These are phyloP conservation scores for Drosophila pseudoananassae DNA, from an alignment of 1,140 invertebrate genomes.

Conservation along the genomic window DNA sequence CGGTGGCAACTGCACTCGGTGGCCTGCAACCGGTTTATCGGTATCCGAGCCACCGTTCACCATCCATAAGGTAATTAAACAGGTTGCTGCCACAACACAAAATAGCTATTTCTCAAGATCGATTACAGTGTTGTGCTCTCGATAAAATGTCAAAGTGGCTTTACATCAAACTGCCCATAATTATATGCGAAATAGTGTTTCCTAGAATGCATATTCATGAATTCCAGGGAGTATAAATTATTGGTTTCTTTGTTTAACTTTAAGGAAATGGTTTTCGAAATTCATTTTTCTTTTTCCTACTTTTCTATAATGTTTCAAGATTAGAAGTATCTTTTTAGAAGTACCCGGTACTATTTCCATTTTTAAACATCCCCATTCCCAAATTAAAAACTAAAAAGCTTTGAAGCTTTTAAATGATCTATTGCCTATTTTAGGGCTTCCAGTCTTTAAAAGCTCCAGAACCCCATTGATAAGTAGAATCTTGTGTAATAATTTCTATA, in stretches of 20 bases:
- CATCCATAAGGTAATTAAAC: not conserved
- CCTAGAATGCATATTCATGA: not conserved
- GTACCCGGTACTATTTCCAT: not conserved
- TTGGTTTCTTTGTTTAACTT: not conserved
- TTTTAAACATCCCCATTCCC: too few species aligned
- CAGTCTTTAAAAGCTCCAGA: not conserved
- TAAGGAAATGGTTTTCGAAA: too few species aligned
- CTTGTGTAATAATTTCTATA: not conserved
- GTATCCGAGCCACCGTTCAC: not conserved
- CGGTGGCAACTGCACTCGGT: not conserved
- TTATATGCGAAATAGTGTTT: not conserved
- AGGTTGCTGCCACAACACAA: not conserved
- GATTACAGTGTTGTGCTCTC: not conserved
- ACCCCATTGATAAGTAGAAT: too few species aligned
- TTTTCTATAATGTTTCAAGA: too few species aligned
- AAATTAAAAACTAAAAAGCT: not conserved
- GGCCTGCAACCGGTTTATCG: not conserved
- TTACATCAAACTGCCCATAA: not conserved
- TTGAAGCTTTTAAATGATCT: not conserved
- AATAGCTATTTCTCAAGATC: not conserved
- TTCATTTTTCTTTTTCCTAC: too few species aligned
- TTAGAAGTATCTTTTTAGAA: not conserved
- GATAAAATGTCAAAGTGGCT: not conserved
- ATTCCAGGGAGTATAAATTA: not conserved
- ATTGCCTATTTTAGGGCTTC: not conserved